Percentiles rank a stretch among this genome's conserved stretches.
These are phyloP conservation scores for Coregonus ussuriensis DNA, from an alignment of 2,797 vertebrate genomes.

Conservation along the genomic window DNA sequence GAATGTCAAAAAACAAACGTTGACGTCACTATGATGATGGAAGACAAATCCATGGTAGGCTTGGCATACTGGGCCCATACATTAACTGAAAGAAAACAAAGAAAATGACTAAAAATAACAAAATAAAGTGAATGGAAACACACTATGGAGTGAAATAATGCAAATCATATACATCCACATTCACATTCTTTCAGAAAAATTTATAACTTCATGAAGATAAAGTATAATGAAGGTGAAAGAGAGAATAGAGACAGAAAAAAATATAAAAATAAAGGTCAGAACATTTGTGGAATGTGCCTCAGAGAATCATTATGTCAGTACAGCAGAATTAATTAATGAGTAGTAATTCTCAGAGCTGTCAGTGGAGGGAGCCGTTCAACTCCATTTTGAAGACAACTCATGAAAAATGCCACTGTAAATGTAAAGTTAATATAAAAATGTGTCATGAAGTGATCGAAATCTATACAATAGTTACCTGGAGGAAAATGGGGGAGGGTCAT, in stretches of 20 bases:
- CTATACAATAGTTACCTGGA: no score
- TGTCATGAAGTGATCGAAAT: not conserved
- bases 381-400: not conserved
- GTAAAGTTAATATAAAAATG: not conserved
- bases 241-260: not conserved
- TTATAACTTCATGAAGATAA: not conserved
- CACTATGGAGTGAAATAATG: slow-evolving; percentile 24
- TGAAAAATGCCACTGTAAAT: not conserved
- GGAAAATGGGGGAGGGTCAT: no score
- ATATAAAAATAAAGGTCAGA: not conserved
- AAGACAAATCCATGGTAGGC: slow-evolving; percentile 75
- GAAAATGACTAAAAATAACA: slow-evolving; percentile 55
- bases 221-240: slow-evolving; percentile 12
- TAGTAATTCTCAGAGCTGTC: not conserved
- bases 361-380: not conserved
- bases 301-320: not conserved
- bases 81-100: slow-evolving; percentile 78
- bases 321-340: not conserved
- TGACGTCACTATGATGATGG: slow-evolving; percentile 72
- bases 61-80: slow-evolving; percentile 68
- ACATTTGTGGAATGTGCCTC: not conserved
- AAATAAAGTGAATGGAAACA: slow-evolving; percentile 58
- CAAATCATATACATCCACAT: slow-evolving; percentile 6
- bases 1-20: slow-evolving; percentile 68
- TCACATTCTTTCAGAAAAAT: slow-evolving; percentile 11